phyloP scores from a whole-genome alignment of 2,888 invertebrate species.

The Drosophila emarginata region DNA sequence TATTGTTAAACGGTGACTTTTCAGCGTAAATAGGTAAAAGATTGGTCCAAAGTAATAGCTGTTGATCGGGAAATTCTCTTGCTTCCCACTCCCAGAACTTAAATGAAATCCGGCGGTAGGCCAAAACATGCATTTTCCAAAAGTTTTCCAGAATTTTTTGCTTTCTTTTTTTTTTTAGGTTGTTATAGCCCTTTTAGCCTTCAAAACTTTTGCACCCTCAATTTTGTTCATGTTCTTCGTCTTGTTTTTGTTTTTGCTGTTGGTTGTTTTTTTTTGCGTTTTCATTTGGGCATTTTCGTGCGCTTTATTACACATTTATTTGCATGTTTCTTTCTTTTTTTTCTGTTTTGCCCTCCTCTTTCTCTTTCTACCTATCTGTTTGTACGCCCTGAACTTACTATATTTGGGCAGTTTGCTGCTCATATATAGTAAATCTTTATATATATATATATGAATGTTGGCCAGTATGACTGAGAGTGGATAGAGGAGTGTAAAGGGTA shows the following conservation, averaged over 20 bases:
- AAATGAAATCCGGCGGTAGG: too few relatives aligned
- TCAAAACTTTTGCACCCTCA: constrained; percentile 47
- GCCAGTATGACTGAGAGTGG: too few relatives aligned
- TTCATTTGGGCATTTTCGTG: constrained; percentile 29
- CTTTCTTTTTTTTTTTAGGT: constrained; percentile 17
- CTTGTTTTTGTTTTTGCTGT: constrained; percentile 1
- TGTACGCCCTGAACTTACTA: not conserved
- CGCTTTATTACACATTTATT: constrained; percentile 42
- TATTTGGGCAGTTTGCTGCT: not conserved
- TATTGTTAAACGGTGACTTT: not conserved
- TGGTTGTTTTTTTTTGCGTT: constrained; percentile 10
- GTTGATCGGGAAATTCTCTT: too few relatives aligned
- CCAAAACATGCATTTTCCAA: too few relatives aligned
- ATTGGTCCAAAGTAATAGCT: too few relatives aligned
- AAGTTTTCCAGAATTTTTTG: constrained; percentile 5
- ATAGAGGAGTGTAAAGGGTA: not conserved
- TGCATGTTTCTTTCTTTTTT: constrained; percentile 14
- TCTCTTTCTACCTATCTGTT: not conserved
- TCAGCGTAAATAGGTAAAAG: not conserved
- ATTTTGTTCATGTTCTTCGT: constrained; percentile 7
- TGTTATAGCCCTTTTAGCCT: constrained; percentile 40
- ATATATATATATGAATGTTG: constrained; percentile 4
- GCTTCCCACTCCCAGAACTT: too few relatives aligned
- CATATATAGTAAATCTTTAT: constrained; percentile 7
- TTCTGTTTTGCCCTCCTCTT: not conserved